A percentile compares a stretch with the other conserved stretches of the same genome.
Conservation (phyloP, 2,888 invertebrate genomes). For the Branchipolynoe longqiensis region DNA sequence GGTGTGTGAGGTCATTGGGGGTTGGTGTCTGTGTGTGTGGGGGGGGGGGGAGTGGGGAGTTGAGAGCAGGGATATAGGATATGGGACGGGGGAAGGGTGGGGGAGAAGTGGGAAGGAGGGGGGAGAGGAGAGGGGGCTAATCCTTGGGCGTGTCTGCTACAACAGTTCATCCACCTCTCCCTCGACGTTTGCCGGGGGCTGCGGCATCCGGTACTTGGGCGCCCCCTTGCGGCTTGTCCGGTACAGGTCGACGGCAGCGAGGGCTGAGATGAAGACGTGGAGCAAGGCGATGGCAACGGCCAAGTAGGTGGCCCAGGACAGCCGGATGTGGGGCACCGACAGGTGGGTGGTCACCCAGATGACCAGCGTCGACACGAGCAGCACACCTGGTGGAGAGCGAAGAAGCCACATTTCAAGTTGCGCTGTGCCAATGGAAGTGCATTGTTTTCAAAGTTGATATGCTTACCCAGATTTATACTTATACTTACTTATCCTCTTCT, state of each 20-base stretch:
- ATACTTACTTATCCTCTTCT: too few relatives aligned
- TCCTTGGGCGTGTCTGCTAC: too few relatives aligned
- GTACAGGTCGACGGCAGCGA: constrained; percentile 15
- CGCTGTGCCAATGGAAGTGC: too few relatives aligned
- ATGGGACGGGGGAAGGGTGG: too few relatives aligned
- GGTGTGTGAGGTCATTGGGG: too few relatives aligned
- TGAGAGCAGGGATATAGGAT: too few relatives aligned
- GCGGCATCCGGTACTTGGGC: constrained; percentile 33
- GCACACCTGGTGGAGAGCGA: constrained; percentile 23
- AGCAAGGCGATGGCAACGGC: constrained; percentile 10
- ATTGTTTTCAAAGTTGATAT: too few relatives aligned
- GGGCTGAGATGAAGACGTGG: constrained; percentile 19
- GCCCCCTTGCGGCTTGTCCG: constrained; percentile 23
- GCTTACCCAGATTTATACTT: too few relatives aligned
- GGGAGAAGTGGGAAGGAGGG: too few relatives aligned
- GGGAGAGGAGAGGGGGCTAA: too few relatives aligned
- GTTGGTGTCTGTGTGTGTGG: too few relatives aligned
- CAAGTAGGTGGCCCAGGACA: constrained; percentile 50
- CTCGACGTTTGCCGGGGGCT: constrained; percentile 25
- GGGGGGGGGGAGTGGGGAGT: too few relatives aligned
- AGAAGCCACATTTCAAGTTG: background rate
- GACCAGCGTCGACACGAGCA: constrained; percentile 12
- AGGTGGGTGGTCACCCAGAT: constrained; percentile 36
- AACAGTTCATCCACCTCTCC: constrained; percentile 46
- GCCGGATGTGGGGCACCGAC: constrained; percentile 4